Evolutionary conservation across 2,888 invertebrate species (phyloP).

Genomic region (Aspidiotus destructor): DNA sequence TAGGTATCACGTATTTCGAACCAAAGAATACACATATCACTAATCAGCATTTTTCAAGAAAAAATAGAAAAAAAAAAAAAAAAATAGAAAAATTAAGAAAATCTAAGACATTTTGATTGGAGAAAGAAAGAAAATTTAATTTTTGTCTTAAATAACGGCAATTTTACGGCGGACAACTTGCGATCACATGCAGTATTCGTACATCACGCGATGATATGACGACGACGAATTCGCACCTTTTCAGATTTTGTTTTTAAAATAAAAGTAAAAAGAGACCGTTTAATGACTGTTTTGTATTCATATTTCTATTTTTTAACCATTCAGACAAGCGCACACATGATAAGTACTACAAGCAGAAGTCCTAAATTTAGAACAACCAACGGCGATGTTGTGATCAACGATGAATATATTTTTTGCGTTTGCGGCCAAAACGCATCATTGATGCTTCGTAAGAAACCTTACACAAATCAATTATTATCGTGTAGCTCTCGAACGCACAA

Average conservation of each 20-base stretch:
- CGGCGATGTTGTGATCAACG: background rate
- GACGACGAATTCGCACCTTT: too few relatives aligned
- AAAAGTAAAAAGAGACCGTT: background rate
- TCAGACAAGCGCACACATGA: background rate
- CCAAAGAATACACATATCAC: too few relatives aligned
- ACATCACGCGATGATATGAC: too few relatives aligned
- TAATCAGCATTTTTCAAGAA: too few relatives aligned
- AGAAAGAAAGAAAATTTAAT: too few relatives aligned
- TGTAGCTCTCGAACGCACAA: background rate
- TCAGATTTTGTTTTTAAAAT: background rate
- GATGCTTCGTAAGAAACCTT: constrained; percentile 4
- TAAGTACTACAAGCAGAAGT: background rate
- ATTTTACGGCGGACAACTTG: too few relatives aligned
- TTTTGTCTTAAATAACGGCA: too few relatives aligned
- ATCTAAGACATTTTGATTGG: too few relatives aligned
- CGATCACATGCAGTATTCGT: too few relatives aligned
- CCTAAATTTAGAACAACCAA: background rate
- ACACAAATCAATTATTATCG: constrained; percentile 1
- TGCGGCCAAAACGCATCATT: constrained; percentile 4
- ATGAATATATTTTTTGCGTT: background rate
- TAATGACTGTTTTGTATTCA: background rate
- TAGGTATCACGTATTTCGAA: too few relatives aligned
- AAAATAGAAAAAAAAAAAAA: too few relatives aligned
- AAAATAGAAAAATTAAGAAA: too few relatives aligned
- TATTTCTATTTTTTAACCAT: constrained; percentile 2